Evolutionary conservation across 1,140 invertebrate genomes (phyloP).

Genomic region (Formica selysi): DNA sequence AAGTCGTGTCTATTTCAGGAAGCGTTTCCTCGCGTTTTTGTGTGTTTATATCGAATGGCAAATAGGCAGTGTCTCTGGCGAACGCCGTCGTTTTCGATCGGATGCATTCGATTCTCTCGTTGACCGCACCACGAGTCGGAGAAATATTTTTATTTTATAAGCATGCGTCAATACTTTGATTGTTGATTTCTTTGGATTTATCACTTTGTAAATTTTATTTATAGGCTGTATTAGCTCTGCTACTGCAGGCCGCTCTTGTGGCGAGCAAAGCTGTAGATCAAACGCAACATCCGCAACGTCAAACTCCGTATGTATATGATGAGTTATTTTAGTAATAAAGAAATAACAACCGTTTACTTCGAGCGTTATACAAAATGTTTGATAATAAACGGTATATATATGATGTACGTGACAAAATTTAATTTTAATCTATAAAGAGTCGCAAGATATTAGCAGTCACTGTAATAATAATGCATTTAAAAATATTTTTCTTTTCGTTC

Average conservation of each 20-base stretch:
- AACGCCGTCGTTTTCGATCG: too few relatives aligned
- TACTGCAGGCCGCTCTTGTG: slow-evolving; percentile 85
- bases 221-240: slow-evolving; percentile 84
- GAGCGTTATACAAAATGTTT: background rate
- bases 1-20: too few relatives aligned
- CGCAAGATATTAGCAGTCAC: background rate
- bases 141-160: too few relatives aligned
- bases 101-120: too few relatives aligned
- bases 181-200: too few relatives aligned
- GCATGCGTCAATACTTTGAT: too few relatives aligned
- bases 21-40: too few relatives aligned
- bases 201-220: slow-evolving; percentile 61
- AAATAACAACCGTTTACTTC: background rate
- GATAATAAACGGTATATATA: background rate
- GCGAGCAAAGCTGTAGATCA: slow-evolving; percentile 84
- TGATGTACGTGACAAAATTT: background rate
- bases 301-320: slow-evolving; percentile 80
- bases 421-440: background rate
- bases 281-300: slow-evolving; percentile 75
- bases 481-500: background rate
- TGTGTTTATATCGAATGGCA: too few relatives aligned
- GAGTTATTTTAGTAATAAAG: background rate
- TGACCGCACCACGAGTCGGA: too few relatives aligned
- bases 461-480: background rate
- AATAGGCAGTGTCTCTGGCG: too few relatives aligned